phyloP scores from a whole-genome alignment of 1,140 invertebrate species.

The Dreissena rostriformis region DNA sequence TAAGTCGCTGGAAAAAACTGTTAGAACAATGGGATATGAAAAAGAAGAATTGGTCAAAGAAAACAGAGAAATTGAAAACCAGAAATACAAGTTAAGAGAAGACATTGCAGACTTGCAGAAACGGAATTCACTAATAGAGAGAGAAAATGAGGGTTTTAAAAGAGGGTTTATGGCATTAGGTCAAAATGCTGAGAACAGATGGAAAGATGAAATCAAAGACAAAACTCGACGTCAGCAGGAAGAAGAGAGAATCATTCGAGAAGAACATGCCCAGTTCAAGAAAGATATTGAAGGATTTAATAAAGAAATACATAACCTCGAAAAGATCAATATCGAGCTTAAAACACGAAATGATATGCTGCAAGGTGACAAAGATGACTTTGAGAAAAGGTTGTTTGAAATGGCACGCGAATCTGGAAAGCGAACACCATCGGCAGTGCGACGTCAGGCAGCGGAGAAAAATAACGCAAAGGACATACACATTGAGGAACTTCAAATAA shows the following conservation, averaged over 20 bases:
- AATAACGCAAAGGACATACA: constrained; percentile 16
- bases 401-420: constrained; percentile 26
- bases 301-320: constrained; percentile 44
- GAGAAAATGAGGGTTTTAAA: constrained; percentile 51
- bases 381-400: constrained; percentile 39
- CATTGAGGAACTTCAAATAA: constrained; percentile 34
- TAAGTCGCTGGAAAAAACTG: constrained; percentile 29
- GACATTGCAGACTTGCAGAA: constrained; percentile 36
- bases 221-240: constrained; percentile 50
- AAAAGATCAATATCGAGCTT: constrained; percentile 47
- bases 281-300: constrained; percentile 33
- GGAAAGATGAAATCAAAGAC: constrained; percentile 47
- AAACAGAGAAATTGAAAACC: constrained; percentile 41
- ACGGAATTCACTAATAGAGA: constrained; percentile 23
- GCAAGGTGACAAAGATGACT: constrained; percentile 42
- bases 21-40: constrained; percentile 49
- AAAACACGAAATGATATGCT: constrained; percentile 43
- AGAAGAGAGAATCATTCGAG: constrained; percentile 36
- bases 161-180: constrained; percentile 51
- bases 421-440: constrained; percentile 35
- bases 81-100: constrained; percentile 43
- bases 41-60: constrained; percentile 48
- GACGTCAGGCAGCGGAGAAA: constrained; percentile 6
- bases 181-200: constrained; percentile 28
- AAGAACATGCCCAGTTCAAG: constrained; percentile 47